These are phyloP conservation scores for Dioctria linearis DNA, from an alignment of 2,888 invertebrate genomes.

Conservation along the genomic window DNA sequence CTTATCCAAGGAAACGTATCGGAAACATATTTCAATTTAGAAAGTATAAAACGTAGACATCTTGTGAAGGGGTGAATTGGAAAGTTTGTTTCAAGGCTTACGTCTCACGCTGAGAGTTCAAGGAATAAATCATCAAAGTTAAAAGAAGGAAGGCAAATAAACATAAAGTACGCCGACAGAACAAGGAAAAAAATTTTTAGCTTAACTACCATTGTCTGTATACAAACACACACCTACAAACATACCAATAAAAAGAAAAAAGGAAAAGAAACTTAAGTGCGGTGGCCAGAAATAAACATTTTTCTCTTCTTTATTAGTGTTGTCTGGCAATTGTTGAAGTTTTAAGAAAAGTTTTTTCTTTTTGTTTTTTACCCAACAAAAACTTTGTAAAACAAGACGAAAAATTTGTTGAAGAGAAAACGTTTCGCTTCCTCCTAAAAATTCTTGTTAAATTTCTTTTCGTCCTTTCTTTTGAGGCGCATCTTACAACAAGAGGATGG, in stretches of 20 bases:
- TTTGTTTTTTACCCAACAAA: neutral
- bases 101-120: neutral
- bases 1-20: no score
- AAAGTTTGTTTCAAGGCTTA: constrained; percentile 15
- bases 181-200: neutral
- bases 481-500: neutral
- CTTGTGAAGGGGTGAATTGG: neutral
- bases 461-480: neutral
- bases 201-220: neutral
- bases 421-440: neutral
- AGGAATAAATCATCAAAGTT: constrained; percentile 1
- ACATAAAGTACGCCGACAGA: neutral
- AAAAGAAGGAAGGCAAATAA: neutral
- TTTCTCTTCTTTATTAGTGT: constrained; percentile 6
- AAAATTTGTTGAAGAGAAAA: neutral
- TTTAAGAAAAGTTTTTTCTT: neutral
- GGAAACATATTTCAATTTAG: no score
- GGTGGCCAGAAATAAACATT: constrained; percentile 2
- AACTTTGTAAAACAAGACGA: neutral
- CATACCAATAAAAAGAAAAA: no score
- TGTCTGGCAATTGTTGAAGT: constrained; percentile 16
- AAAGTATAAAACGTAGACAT: neutral
- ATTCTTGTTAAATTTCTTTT: neutral
- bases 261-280: neutral
- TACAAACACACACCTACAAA: neutral